These are phyloP conservation scores for Brachyhypopomus occidentalis DNA, from an alignment of 2,113 vertebrate genomes.

Conservation along the genomic window DNA sequence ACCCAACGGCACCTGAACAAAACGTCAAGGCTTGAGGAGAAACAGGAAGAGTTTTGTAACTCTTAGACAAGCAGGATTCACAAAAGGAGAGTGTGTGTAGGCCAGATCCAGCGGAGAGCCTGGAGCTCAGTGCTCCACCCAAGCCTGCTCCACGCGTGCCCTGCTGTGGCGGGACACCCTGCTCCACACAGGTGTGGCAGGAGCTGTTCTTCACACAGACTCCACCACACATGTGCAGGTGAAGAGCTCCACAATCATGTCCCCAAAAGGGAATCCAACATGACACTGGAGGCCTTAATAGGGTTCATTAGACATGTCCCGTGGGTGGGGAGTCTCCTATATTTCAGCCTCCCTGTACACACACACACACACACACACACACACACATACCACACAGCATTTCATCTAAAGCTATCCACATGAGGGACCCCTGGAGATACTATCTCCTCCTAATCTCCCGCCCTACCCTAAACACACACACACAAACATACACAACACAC, in stretches of 20 bases:
- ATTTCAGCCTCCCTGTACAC: constrained; percentile 34
- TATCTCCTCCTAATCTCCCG: constrained; percentile 52
- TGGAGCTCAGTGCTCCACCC: too few relatives aligned
- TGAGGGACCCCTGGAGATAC: constrained; percentile 56
- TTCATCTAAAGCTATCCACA: constrained; percentile 53
- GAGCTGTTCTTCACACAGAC: too few relatives aligned
- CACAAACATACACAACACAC: constrained; percentile 42
- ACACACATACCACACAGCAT: constrained; percentile 50
- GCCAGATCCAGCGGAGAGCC: constrained; percentile 65
- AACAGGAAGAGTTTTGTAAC: constrained; percentile 76
- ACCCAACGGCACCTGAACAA: constrained; percentile 67
- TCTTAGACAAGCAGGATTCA: constrained; percentile 76
- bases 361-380: constrained; percentile 33
- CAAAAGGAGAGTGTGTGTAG: constrained; percentile 71
- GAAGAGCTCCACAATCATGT: too few relatives aligned
- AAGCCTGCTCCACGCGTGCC: too few relatives aligned
- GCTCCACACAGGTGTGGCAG: too few relatives aligned
- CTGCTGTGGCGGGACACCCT: too few relatives aligned
- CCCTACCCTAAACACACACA: constrained; percentile 32
- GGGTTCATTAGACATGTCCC: constrained; percentile 37
- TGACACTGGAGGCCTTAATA: constrained; percentile 38
- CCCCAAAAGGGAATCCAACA: constrained; percentile 14
- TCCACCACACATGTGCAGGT: too few relatives aligned
- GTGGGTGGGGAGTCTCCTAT: constrained; percentile 44
- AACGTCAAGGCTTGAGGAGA: constrained; percentile 74